Evolutionary conservation across 2,888 invertebrate species (phyloP), one percentile per base, ranked within the genome.

Genomic region (Malacosoma neustria): DNA sequence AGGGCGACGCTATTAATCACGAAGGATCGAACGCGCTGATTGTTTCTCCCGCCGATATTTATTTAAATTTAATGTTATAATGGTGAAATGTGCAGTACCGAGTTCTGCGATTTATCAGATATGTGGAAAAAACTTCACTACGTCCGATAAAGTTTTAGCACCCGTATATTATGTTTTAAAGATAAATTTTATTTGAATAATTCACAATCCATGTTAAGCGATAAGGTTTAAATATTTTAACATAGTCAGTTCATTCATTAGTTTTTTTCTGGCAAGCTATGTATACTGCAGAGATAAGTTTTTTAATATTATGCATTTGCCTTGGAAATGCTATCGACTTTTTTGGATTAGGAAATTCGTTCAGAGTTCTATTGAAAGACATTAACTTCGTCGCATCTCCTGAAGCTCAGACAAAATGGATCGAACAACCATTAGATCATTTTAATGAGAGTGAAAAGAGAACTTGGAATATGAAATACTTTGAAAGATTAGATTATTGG

Each of bases 381-480:
- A 34, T 71, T 2, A 46, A 52, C 1, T 51, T 55, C 14, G 22
- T 5, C 9, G 58, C 57, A 22, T 36, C 50, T 14, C 30, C 58
- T 7, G 31, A 42, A 3, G 54, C 61, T 3, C 32, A 43, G 33
- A 63, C 61, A 3, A 51, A 51, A 42, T 74, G 76, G 75, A 64
- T 80, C 5, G 47, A 59, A 35, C 81, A 79, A 44, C 70, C 73
- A 0, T 40, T 84, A 29, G 76, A 84, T 35, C 75, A 84, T 46
- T 82, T 80, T 29, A 50, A 77, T 42, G 14, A 48, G 4, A 53
- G 45, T 1, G 70, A 80, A 11, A 58, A 43, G 3, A 53, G 70
- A 5, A 64, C 52, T 0, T 84, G 75, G 76, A 57, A 62, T 15
- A 81, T 82, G 82, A 67, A 69, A 35, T 81, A 76, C 43, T 74